phyloP scores from a whole-genome alignment of 2,113 vertebrate species.

The Narcine bancroftii region DNA sequence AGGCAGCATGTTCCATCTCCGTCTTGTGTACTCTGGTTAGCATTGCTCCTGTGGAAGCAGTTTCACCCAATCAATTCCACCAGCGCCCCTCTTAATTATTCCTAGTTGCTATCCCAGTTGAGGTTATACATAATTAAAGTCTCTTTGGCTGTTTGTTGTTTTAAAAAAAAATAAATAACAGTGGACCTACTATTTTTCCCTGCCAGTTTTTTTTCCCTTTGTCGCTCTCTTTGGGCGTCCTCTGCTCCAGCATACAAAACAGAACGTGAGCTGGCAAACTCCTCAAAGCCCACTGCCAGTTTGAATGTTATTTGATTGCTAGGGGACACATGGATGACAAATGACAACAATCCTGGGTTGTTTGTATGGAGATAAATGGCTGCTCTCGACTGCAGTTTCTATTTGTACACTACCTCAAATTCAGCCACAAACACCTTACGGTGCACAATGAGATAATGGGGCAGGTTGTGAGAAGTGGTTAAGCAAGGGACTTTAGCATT shows the following conservation, averaged over 20 bases:
- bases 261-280: slow-evolving; percentile 21
- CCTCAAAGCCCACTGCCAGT: background rate
- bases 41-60: background rate
- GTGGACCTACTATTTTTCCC: slow-evolving; percentile 20
- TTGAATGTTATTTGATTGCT: background rate
- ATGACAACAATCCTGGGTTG: background rate
- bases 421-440: background rate
- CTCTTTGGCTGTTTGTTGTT: slow-evolving; percentile 11
- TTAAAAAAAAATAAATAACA: background rate
- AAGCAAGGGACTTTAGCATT: background rate
- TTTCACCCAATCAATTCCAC: background rate
- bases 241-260: slow-evolving; percentile 22
- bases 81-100: background rate
- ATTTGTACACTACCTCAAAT: background rate
- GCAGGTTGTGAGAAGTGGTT: background rate
- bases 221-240: background rate
- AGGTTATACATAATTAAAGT: background rate
- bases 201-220: slow-evolving; percentile 4
- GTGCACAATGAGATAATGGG: background rate
- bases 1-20: background rate
- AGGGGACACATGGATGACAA: background rate
- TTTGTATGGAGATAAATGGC: background rate
- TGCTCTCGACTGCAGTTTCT: background rate
- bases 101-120: background rate
- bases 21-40: background rate